Base-by-base conservation (phyloP, 92 coral and sea anemone species). In the Porites lobata region DNA sequence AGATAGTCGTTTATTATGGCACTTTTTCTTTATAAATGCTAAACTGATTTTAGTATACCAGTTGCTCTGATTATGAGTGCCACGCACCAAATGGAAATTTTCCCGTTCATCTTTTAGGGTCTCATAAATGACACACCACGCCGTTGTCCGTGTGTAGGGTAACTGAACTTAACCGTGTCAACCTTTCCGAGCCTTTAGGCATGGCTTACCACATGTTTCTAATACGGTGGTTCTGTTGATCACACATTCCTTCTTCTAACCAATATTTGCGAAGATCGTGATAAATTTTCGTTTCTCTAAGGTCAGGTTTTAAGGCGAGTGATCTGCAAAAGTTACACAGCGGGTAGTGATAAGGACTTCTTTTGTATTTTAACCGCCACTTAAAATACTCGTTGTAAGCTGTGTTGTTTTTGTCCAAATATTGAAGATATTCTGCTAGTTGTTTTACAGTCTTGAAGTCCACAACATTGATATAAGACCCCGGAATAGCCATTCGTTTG, bases 331-430 rank as follows among this genome's bases (percentile, higher is more conserved):
- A 73, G n/a, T 73, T 73, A 73, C 77, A 73, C 21, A 73, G 57
- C 1, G 77, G 77, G 26, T 73, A 73, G 77, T 73, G 77, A 56
- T 73, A 73, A 50, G 62, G 77, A 50, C 77, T 73, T 4, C 0
- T 7, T 82, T 91, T 88, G 66, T 76, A 96, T 17, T 70, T 61
- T 43, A 58, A 62, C 51, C 90, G 92, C 98, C 98, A 96, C 1
- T 76, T 79, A 17, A 96, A 96, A 76, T 94, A 96, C 86, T 96
- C 92, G 67, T 92, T 94, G 75, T 94, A 96, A 10, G 96, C 97
- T 69, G 91, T 94, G 20, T 86, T 92, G 67, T 96, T 96, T 65
- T 61, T 57, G 58, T 96, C 82, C 65, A 96, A 65, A 61, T 88
- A 94, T 0, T 54, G 15, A 0, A 96, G 80, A 84, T 92, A 85